Evolutionary conservation across 2,113 vertebrate genomes (phyloP).

Genomic region (Corythornis madagascariensis): DNA sequence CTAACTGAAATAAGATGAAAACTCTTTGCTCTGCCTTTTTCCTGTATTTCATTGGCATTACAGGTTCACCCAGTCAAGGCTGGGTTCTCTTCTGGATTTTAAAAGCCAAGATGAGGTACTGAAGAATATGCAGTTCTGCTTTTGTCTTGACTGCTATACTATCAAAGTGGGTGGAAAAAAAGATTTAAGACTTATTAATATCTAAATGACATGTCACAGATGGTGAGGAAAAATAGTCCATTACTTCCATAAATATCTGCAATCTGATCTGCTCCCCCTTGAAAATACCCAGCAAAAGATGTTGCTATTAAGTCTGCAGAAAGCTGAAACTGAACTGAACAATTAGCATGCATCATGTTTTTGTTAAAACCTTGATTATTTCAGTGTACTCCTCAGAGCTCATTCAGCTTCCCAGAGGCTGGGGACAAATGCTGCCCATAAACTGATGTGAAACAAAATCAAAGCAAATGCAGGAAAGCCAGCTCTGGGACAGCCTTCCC

Average conservation of each 20-base stretch:
- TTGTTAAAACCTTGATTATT: neutral
- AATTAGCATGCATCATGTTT: neutral
- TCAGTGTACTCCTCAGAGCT: neutral
- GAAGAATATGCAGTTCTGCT: neutral
- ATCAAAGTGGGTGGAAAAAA: neutral
- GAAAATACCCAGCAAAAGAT: neutral
- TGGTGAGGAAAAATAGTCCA: neutral
- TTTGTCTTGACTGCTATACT: neutral
- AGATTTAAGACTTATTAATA: neutral
- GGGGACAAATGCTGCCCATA: neutral
- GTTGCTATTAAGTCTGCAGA: neutral
- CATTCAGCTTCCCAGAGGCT: neutral
- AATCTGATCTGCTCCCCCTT: neutral
- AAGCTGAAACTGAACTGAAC: neutral
- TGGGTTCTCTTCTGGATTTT: neutral
- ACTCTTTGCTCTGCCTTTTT: neutral
- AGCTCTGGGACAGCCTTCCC: neutral
- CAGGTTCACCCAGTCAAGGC: neutral
- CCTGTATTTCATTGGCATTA: neutral
- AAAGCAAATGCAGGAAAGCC: neutral
- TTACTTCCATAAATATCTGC: neutral
- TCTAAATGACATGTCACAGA: neutral
- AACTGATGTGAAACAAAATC: neutral
- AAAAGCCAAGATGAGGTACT: neutral
- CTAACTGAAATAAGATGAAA: neutral